Conservation (phyloP, 2,113 vertebrate genomes). For the Panthera tigris region DNA sequence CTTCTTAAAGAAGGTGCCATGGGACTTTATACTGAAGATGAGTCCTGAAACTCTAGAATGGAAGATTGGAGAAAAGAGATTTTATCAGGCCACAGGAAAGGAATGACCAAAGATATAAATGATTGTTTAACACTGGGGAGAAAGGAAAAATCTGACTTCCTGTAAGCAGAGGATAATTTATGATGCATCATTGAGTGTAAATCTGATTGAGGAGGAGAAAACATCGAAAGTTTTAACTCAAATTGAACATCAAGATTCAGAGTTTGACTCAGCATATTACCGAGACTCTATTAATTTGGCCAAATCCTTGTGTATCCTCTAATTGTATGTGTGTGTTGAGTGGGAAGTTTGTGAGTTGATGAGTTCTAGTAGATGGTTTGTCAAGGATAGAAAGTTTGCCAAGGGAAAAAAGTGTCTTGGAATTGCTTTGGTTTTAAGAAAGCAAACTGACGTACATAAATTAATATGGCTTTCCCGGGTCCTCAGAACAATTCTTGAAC, state of each 20-base stretch:
- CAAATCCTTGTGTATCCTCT: background rate
- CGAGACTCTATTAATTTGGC: background rate
- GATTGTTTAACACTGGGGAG: background rate
- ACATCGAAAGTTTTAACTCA: background rate
- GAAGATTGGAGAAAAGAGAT: background rate
- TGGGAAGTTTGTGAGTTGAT: background rate
- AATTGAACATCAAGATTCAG: background rate
- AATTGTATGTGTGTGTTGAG: background rate
- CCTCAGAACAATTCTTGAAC: background rate
- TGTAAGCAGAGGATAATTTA: background rate
- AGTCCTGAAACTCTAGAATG: background rate
- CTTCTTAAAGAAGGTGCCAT: background rate
- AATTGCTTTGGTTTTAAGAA: slow-evolving; percentile 17
- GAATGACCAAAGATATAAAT: background rate
- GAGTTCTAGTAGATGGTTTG: background rate
- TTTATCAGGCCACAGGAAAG: background rate
- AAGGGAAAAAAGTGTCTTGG: background rate
- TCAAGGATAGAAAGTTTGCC: background rate
- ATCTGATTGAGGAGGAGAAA: background rate
- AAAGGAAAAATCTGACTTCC: background rate
- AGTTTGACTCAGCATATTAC: background rate
- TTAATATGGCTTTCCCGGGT: background rate
- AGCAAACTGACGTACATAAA: background rate
- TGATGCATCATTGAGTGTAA: background rate
- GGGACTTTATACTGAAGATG: background rate